Evolutionary conservation across 2,888 invertebrate species (phyloP).

Genomic region (Andrena minutula): DNA sequence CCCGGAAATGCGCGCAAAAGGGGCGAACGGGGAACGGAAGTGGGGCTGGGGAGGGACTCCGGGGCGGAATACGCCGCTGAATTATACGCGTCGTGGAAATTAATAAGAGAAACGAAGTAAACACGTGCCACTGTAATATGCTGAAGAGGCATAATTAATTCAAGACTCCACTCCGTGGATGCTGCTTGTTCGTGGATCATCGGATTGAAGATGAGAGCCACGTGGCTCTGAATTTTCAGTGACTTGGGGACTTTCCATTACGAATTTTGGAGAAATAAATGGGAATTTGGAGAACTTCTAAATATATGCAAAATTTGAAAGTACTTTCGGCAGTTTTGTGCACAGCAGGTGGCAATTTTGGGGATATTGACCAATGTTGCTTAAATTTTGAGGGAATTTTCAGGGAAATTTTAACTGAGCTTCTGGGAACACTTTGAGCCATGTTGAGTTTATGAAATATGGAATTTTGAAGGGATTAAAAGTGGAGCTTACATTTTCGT

Average conservation of each 20-base stretch:
- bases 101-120: constrained; percentile 68
- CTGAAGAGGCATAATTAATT: constrained; percentile 60
- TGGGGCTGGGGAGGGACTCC: constrained; percentile 3
- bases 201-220: constrained; percentile 16
- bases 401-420: too few species aligned
- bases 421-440: too few species aligned
- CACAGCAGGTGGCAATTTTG: not conserved
- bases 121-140: constrained; percentile 56
- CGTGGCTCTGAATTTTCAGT: constrained; percentile 1
- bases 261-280: not conserved
- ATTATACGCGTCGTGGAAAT: constrained; percentile 65
- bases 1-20: constrained; percentile 11
- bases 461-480: too few species aligned
- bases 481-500: too few species aligned
- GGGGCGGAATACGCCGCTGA: constrained; percentile 31
- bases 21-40: constrained; percentile 7
- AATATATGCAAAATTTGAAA: not conserved
- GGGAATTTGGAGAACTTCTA: not conserved
- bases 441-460: too few species aligned
- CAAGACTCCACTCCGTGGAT: constrained; percentile 10
- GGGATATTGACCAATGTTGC: too few species aligned
- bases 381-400: too few species aligned
- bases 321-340: not conserved
- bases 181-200: constrained; percentile 11
- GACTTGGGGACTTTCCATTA: not conserved